Evolutionary conservation across 2,888 invertebrate species (phyloP).

Genomic region (Clunio marinus): DNA sequence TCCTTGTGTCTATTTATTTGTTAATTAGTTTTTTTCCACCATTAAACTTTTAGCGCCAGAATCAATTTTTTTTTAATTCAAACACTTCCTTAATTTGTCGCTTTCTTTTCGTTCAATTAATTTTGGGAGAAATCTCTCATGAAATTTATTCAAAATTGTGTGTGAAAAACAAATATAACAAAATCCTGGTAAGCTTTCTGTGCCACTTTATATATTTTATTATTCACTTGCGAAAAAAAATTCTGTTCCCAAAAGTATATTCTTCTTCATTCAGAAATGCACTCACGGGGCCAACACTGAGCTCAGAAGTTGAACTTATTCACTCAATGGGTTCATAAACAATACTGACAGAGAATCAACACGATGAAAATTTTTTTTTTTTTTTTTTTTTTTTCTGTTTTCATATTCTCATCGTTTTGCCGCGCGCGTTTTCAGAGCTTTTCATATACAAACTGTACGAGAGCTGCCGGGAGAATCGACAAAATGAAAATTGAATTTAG

Average conservation of each 20-base stretch:
- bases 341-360: constrained; percentile 39
- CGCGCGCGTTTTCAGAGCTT: constrained; percentile 29
- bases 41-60: constrained; percentile 7
- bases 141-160: not conserved
- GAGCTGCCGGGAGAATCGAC: constrained; percentile 5
- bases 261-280: constrained; percentile 6
- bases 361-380: constrained; percentile 38
- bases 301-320: constrained; percentile 30
- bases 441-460: constrained; percentile 12
- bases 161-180: not conserved
- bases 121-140: not conserved
- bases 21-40: too few species aligned
- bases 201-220: not conserved
- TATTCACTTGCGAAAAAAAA: not conserved
- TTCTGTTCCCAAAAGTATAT: not conserved
- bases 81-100: constrained; percentile 1
- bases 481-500: constrained; percentile 11
- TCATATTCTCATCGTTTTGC: constrained; percentile 7
- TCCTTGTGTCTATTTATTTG: not conserved
- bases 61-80: not conserved
- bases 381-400: constrained; percentile 30
- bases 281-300: constrained; percentile 1
- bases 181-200: too few species aligned
- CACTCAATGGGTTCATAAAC: constrained; percentile 39
- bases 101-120: not conserved